These are phyloP conservation scores for Beaufortia kweichowensis DNA, from an alignment of 2,113 vertebrate genomes.

Conservation along the genomic window DNA sequence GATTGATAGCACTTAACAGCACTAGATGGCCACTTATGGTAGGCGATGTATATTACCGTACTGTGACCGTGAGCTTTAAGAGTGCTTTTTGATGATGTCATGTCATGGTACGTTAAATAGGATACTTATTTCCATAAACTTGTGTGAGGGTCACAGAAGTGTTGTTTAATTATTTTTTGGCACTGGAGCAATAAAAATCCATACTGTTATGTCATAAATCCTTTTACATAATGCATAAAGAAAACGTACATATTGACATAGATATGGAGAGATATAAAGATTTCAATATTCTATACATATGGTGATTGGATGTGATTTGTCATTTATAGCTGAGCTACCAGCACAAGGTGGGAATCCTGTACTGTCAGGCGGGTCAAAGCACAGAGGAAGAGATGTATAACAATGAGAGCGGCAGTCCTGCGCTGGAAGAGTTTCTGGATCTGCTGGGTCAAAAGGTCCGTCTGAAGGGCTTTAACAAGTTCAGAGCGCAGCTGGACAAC, in stretches of 20 bases:
- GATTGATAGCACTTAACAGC: conserved; percentile 48
- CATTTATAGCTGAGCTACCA: conserved; percentile 84
- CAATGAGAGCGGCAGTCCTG: conserved; percentile 82
- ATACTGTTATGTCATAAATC: background rate
- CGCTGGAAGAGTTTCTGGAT: conserved; percentile 85
- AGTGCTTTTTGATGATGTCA: conserved; percentile 18
- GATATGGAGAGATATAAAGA: too few species aligned
- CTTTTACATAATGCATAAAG: background rate
- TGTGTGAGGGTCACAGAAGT: background rate
- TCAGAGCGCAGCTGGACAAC: conserved; percentile 85
- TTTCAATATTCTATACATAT: too few species aligned
- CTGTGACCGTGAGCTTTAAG: background rate
- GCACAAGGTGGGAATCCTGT: conserved; percentile 85
- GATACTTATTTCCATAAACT: background rate
- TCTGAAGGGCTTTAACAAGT: conserved; percentile 84
- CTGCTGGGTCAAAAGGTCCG: conserved; percentile 83
- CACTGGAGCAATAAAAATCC: background rate
- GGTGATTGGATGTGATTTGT: too few species aligned
- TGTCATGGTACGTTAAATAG: background rate
- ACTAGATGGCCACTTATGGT: conserved; percentile 29
- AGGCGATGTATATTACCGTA: conserved; percentile 26
- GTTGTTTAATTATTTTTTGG: background rate
- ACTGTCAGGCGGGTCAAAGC: conserved; percentile 83
- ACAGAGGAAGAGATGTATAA: conserved; percentile 90
- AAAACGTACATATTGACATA: too few species aligned